Evolutionary conservation across 2,888 invertebrate genomes (phyloP).

Genomic region (Eurytoma adleriae): DNA sequence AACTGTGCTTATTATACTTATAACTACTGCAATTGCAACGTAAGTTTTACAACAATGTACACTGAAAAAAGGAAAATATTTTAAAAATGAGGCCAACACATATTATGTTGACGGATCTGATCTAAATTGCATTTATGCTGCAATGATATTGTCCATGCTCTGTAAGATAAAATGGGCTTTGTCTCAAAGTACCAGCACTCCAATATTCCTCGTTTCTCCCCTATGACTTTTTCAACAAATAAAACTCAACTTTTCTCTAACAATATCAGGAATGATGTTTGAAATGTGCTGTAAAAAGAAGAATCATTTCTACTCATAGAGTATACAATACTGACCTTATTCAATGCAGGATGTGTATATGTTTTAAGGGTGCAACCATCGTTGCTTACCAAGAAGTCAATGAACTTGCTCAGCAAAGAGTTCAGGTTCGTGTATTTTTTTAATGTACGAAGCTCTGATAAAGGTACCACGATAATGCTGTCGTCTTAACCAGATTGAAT

Average conservation of each 20-base stretch:
- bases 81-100: too few species aligned
- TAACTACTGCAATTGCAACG: too few species aligned
- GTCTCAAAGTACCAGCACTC: too few species aligned
- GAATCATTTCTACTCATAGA: neutral
- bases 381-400: neutral
- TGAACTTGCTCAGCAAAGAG: neutral
- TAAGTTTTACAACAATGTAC: too few species aligned
- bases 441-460: neutral
- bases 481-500: neutral
- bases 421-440: constrained; percentile 2
- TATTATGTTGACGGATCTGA: too few species aligned
- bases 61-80: too few species aligned
- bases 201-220: too few species aligned
- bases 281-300: neutral
- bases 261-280: neutral
- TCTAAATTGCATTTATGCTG: too few species aligned
- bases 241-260: neutral
- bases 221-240: too few species aligned
- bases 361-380: neutral
- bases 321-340: neutral
- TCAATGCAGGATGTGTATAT: neutral
- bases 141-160: too few species aligned
- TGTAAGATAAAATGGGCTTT: too few species aligned
- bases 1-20: too few species aligned
- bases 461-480: neutral